These are phyloP conservation scores for Tetrao urogallus DNA, from an alignment of 2,113 vertebrate genomes.

Conservation along the genomic window DNA sequence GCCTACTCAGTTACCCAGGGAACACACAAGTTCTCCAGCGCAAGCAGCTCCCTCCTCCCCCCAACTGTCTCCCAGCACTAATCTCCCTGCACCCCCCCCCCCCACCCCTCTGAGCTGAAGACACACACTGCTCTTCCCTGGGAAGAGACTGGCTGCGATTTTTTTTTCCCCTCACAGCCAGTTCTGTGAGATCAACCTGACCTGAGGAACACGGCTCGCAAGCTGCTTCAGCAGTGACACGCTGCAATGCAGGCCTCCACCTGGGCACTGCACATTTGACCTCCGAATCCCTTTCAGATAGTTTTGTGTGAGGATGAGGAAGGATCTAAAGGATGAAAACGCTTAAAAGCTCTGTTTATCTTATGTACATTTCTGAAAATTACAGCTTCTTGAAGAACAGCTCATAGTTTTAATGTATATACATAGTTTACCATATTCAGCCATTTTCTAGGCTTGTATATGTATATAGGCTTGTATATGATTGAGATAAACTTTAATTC, in stretches of 20 bases:
- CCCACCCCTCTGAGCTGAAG: fast-evolving
- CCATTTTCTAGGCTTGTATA: neutral
- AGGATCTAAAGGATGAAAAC: neutral
- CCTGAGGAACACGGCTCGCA: fast-evolving
- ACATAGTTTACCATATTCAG: neutral
- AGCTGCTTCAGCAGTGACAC: neutral
- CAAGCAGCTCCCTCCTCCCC: neutral
- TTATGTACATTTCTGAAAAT: neutral
- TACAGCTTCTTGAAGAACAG: neutral
- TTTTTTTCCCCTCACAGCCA: neutral
- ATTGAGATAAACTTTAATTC: neutral
- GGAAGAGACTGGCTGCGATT: neutral
- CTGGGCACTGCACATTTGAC: neutral
- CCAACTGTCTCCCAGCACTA: neutral
- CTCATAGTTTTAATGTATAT: neutral
- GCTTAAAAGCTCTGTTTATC: neutral
- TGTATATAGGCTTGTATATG: no score
- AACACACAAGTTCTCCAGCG: neutral
- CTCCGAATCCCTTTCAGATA: neutral
- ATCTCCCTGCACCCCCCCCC: neutral
- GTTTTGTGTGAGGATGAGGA: neutral
- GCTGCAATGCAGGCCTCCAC: neutral
- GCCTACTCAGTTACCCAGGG: neutral
- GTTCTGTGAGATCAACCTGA: neutral
- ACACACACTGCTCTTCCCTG: neutral